Evolutionary conservation across 2,888 invertebrate genomes (phyloP).

Genomic region (Melieria omissa): DNA sequence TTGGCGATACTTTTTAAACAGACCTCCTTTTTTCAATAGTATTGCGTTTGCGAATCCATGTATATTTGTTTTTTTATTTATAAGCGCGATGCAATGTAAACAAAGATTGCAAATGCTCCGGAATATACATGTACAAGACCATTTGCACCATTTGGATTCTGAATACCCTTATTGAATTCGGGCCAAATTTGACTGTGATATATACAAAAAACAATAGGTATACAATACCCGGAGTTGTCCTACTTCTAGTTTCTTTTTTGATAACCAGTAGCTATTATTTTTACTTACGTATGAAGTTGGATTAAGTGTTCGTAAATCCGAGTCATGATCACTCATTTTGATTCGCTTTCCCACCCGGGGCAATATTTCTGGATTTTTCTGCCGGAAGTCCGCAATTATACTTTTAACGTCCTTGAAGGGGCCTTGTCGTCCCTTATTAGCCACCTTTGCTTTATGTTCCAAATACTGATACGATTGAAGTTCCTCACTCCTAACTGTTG

Average conservation of each 20-base stretch:
- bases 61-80: no score
- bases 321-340: slow-evolving; percentile 57
- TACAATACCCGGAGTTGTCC: not conserved
- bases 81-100: no score
- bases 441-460: slow-evolving; percentile 58
- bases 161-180: no score
- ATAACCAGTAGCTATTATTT: not conserved
- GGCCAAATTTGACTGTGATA: no score
- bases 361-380: slow-evolving; percentile 79
- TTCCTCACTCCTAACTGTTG: slow-evolving; percentile 41
- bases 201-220: no score
- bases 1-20: no score
- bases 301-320: slow-evolving; percentile 2
- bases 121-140: no score
- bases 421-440: slow-evolving; percentile 74
- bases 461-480: slow-evolving; percentile 49
- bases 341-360: slow-evolving; percentile 76
- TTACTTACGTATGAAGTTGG: slow-evolving; percentile 37
- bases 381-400: slow-evolving; percentile 83
- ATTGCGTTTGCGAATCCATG: no score
- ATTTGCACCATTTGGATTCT: no score
- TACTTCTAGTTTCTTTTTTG: not conserved
- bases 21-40: no score
- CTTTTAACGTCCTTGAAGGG: slow-evolving; percentile 85
- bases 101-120: no score